Percentiles rank a stretch among this genome's conserved stretches.
Evolutionary conservation across 2,888 invertebrate species (phyloP).

Genomic region (Chaetoderma sp.): DNA sequence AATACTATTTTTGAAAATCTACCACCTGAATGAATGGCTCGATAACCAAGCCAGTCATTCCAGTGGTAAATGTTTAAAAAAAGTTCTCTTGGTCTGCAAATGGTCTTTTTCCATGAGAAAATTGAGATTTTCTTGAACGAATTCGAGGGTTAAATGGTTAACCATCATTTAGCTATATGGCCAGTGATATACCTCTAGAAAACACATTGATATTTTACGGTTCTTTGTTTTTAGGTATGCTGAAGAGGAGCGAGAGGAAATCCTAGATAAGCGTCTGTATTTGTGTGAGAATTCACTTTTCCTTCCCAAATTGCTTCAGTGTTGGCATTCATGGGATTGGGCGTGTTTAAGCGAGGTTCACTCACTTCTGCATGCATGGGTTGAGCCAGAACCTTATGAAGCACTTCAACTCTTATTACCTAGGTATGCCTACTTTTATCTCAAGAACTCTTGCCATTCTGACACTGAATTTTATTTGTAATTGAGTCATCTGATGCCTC

Average conservation of each 20-base stretch:
- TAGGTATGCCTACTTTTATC: constrained; percentile 75
- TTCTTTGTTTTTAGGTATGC: constrained; percentile 54
- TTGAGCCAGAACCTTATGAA: constrained; percentile 84
- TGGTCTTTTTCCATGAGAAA: too few species aligned
- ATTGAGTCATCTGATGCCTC: neutral
- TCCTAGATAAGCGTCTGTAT: constrained; percentile 96
- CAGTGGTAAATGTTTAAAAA: too few species aligned
- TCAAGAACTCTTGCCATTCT: neutral
- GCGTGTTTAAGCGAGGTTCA: constrained; percentile 88
- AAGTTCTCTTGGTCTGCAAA: too few species aligned
- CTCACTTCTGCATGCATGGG: constrained; percentile 89
- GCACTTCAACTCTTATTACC: constrained; percentile 93
- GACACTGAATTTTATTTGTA: neutral
- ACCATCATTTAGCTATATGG: neutral
- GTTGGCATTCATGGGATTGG: constrained; percentile 83
- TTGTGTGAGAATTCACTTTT: constrained; percentile 82
- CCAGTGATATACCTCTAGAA: neutral
- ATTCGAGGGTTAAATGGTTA: too few species aligned
- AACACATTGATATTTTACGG: neutral
- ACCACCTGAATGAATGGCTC: too few species aligned
- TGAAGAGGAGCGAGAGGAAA: constrained; percentile 73
- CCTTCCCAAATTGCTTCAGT: constrained; percentile 67
- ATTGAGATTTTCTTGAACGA: too few species aligned
- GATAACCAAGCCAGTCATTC: too few species aligned
- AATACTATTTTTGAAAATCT: too few species aligned